phyloP scores from a whole-genome alignment of 2,113 vertebrate species.

The Myocastor coypus region DNA sequence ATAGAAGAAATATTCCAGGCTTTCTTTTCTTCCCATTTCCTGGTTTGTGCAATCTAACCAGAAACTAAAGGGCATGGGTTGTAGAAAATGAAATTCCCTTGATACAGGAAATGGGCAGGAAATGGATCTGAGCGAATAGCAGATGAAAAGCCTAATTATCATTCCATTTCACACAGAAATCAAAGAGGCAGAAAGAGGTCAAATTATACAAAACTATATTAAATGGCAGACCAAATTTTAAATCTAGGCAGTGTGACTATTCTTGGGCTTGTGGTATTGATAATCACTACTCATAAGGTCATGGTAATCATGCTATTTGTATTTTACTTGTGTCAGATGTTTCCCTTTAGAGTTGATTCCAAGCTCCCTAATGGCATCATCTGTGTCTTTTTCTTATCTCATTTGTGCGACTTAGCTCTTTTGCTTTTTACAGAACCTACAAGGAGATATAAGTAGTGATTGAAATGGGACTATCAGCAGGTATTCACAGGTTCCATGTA shows the following conservation, averaged over 20 bases:
- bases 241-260: constrained; percentile 1
- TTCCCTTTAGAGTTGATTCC: not conserved
- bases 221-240: not conserved
- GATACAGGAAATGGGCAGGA: not conserved
- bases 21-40: not conserved
- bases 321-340: not conserved
- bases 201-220: not conserved
- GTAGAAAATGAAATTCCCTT: not conserved
- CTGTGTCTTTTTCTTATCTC: constrained; percentile 37
- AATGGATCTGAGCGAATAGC: not conserved
- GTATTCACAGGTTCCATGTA: not conserved
- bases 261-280: not conserved
- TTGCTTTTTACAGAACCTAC: not conserved
- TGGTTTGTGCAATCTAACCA: not conserved
- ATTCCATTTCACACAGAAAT: not conserved
- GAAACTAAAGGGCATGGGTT: not conserved
- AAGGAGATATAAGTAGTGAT: constrained; percentile 18
- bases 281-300: not conserved
- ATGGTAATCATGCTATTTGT: not conserved
- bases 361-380: not conserved
- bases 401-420: not conserved
- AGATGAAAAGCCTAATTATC: constrained; percentile 40
- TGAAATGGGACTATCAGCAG: not conserved
- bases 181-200: constrained; percentile 12
- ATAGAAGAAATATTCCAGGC: not conserved